phyloP scores from a whole-genome alignment of 92 coral and sea anemone genomes.

The Zoanthus gigantus region DNA sequence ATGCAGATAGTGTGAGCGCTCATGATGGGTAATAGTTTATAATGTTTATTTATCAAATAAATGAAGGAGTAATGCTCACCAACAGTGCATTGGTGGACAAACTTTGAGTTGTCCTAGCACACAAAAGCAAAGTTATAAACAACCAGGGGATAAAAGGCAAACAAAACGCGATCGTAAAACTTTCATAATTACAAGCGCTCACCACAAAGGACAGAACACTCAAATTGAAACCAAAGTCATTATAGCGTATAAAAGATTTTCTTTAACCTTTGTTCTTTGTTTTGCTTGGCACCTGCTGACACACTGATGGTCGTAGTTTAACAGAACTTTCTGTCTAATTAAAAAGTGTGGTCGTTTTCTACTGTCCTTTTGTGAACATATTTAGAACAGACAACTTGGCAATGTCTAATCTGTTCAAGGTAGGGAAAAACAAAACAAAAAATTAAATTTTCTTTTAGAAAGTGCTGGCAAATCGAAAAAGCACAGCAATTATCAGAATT shows the following conservation, averaged over 20 bases:
- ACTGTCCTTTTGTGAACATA: not conserved
- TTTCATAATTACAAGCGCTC: not conserved
- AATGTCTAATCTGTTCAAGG: not conserved
- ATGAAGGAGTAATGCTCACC: not conserved
- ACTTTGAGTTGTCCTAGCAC: not conserved
- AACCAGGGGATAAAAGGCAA: not conserved
- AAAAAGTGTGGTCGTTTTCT: not conserved
- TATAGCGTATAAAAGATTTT: not conserved
- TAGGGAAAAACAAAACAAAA: no score
- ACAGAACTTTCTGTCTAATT: not conserved
- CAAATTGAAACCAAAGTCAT: not conserved
- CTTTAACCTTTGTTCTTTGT: not conserved
- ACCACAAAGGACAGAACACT: not conserved
- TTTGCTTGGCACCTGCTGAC: conserved; percentile 20
- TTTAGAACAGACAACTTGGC: not conserved
- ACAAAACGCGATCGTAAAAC: not conserved
- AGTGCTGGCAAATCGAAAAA: not conserved
- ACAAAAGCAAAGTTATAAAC: not conserved
- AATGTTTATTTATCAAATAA: not conserved
- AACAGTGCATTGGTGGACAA: not conserved
- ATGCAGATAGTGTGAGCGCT: no score
- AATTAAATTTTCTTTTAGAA: not conserved
- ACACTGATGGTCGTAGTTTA: conserved; percentile 2
- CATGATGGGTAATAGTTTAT: not conserved
- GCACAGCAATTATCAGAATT: not conserved